Conservation (phyloP, 2,113 vertebrate species). For the Oceanodroma tethys region DNA sequence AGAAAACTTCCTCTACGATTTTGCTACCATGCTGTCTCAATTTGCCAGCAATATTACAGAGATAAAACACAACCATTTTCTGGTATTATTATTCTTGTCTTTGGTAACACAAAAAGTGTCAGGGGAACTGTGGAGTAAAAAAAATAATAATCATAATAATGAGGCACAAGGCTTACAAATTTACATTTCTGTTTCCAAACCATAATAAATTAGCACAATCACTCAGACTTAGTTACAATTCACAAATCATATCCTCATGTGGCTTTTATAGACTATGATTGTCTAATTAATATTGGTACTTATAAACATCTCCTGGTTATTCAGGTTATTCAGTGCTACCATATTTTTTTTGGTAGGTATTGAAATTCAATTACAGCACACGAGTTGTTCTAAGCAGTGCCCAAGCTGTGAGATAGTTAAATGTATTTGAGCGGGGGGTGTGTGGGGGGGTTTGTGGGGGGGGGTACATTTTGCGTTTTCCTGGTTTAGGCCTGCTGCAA, state of each 20-base stretch:
- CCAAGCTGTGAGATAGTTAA: neutral
- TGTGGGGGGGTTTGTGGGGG: rapidly evolving
- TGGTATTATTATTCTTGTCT: neutral
- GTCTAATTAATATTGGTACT: constrained; percentile 68
- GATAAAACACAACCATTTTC: neutral
- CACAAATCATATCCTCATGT: constrained; percentile 53
- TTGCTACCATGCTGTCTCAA: neutral
- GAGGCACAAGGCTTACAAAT: constrained; percentile 2
- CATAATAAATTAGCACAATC: constrained; percentile 46
- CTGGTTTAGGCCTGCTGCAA: neutral
- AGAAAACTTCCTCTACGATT: neutral
- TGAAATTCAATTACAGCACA: constrained; percentile 62
- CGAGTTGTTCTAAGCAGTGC: neutral
- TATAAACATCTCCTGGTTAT: constrained; percentile 49
- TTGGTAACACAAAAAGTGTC: neutral
- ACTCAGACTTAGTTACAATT: constrained; percentile 52
- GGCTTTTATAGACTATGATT: constrained; percentile 44
- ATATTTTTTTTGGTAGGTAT: constrained; percentile 12
- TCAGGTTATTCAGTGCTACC: constrained; percentile 26
- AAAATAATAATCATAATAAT: neutral
- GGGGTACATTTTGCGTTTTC: neutral
- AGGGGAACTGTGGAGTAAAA: neutral
- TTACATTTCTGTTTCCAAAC: constrained; percentile 34
- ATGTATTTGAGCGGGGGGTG: neutral
- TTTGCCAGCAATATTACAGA: constrained; percentile 29